Conservation (phyloP, 2,797 vertebrate species). For the Enteromius unitaeniatus region DNA sequence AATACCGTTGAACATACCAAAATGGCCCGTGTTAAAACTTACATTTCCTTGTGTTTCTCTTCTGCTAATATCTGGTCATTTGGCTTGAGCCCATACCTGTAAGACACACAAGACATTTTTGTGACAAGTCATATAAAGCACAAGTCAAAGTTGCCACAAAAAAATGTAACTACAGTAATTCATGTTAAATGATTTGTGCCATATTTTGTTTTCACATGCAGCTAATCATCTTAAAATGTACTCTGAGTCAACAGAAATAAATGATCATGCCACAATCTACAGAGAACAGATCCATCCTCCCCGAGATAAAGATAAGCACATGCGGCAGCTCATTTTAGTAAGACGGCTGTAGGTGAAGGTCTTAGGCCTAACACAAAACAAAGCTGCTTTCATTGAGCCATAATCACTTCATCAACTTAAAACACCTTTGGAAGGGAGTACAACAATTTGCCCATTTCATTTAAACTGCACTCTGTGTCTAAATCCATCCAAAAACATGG, state of each 20-base stretch:
- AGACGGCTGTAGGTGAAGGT: constrained; percentile 2
- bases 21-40: constrained; percentile 64
- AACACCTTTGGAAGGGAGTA: background rate
- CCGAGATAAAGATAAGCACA: constrained; percentile 13
- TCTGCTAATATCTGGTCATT: constrained; percentile 90
- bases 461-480: background rate
- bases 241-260: background rate
- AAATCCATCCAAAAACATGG: background rate
- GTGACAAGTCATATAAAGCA: background rate
- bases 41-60: constrained; percentile 89
- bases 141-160: background rate
- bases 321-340: constrained; percentile 11
- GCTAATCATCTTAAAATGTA: background rate
- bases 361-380: constrained; percentile 25
- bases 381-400: constrained; percentile 26
- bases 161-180: background rate
- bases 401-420: constrained; percentile 20
- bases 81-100: constrained; percentile 85
- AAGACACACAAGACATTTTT: constrained; percentile 34
- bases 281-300: background rate
- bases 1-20: background rate
- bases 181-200: background rate
- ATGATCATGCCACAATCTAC: background rate
- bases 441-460: background rate
- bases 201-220: background rate